Conservation (phyloP, 23 tunicate genomes). For the Aplidium turbinatum region DNA sequence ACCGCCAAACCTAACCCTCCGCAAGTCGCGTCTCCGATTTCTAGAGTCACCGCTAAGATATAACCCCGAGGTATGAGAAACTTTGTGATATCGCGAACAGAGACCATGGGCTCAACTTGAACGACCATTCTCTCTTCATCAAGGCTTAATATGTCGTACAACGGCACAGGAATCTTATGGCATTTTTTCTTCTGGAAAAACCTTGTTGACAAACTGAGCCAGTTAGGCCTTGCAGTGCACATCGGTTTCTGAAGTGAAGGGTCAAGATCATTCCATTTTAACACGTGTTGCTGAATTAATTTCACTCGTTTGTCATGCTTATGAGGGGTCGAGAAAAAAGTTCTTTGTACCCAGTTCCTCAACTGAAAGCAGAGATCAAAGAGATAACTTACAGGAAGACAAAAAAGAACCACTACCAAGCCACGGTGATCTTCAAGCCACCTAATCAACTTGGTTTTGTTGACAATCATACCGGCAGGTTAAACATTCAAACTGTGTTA, state of each 20-base stretch:
- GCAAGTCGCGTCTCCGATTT: slow-evolving; percentile 88
- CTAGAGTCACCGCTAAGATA: slow-evolving; percentile 69
- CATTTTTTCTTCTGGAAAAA: slow-evolving; percentile 64
- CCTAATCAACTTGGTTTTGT: slow-evolving; percentile 11
- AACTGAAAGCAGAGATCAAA: slow-evolving; percentile 53
- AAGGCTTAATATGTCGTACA: slow-evolving; percentile 58
- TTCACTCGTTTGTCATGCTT: slow-evolving; percentile 51
- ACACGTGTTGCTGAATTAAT: slow-evolving; percentile 40
- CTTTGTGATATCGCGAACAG: slow-evolving; percentile 66
- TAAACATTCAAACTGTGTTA: no score
- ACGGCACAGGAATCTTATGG: slow-evolving; percentile 45
- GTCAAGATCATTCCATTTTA: slow-evolving; percentile 54
- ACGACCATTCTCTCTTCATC: slow-evolving; percentile 59
- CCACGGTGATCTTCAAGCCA: slow-evolving; percentile 76
- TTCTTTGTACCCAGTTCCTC: slow-evolving; percentile 15
- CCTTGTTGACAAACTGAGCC: slow-evolving; percentile 85
- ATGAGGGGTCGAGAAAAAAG: slow-evolving; percentile 36
- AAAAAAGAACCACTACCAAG: slow-evolving; percentile 65
- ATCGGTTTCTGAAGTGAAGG: slow-evolving; percentile 18
- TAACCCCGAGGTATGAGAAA: slow-evolving; percentile 65
- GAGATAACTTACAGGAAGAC: slow-evolving; percentile 76
- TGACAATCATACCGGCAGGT: neutral
- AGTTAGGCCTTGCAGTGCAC: slow-evolving; percentile 86
- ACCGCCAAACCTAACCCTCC: slow-evolving; percentile 86
- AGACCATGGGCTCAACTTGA: slow-evolving; percentile 78